Base-by-base conservation (phyloP, 1,140 invertebrate species). In the Andricus grossulariae region DNA sequence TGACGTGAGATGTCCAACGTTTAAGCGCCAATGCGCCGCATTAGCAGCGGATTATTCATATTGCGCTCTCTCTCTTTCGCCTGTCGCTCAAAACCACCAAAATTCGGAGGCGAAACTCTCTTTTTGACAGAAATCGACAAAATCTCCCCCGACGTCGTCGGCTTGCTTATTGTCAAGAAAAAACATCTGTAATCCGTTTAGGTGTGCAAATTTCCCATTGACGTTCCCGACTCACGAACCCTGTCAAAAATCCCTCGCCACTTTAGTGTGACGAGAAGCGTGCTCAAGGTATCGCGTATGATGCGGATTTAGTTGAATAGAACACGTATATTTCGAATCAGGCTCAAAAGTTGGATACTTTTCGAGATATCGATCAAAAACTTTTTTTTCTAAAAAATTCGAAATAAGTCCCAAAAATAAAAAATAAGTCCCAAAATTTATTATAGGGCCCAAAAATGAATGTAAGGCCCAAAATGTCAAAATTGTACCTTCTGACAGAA, bases 151-250 rank as follows among this genome's bases (percentile, higher is more conserved):
- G 18, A 19, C 13, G 7, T 19, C 52, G 12, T 32, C 57, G 57
- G 57, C 25, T 60, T 70, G 52, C 57, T 70, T 54, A 45, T 66
- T 66, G 60, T 66, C 55, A 15, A 15, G 15, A 32, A 66, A 66
- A 66, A 66, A 66, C 60, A 66, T 66, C 60, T 66, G 60, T 66
- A 66, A 66, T 66, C 60, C 60, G 60, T 66, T 66, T 66, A 66
- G 60, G 60, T 66, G 60, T 66, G 60, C 60, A 66, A 66, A 66
- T 66, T 66, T 66, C 15, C 60, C 39, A 32, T 66, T 66, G 60
- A 66, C 15, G 60, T 15, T 21, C 7, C 39, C 39, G 39, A 45
- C 39, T 45, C 39, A 45, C 8, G 39, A 45, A 55, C 60, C 60
- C 60, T 66, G 60, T 16, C 21, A 32, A 66, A 32, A 66, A 39